Evolutionary conservation across 2,888 invertebrate species (phyloP).

Genomic region (Mermis nigrescens): DNA sequence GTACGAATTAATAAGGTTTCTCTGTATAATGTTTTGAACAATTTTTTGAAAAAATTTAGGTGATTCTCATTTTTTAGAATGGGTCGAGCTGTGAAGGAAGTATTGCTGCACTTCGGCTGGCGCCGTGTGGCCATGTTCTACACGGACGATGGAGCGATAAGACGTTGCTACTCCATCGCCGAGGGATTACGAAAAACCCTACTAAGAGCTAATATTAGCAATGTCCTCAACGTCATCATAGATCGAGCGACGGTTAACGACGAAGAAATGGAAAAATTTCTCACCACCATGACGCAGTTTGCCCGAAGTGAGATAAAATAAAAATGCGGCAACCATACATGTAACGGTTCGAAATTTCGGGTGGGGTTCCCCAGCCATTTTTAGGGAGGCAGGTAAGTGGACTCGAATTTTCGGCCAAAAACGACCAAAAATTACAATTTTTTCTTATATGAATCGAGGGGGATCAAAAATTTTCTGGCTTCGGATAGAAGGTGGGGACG

Average conservation of each 20-base stretch:
- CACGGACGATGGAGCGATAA: slow-evolving; percentile 1
- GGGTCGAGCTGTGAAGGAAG: slow-evolving; percentile 17
- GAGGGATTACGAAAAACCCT: slow-evolving; percentile 10
- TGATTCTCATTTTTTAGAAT: slow-evolving; percentile 14
- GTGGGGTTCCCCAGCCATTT: no score
- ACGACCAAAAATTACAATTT: no score
- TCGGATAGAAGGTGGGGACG: no score
- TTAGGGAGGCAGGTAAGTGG: no score
- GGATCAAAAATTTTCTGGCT: no score
- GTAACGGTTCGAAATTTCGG: no score
- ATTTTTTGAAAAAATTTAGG: no score
- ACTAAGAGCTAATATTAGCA: not conserved
- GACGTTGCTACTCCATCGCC: slow-evolving; percentile 8
- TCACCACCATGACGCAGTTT: not conserved
- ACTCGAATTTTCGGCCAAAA: no score
- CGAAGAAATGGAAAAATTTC: slow-evolving; percentile 9
- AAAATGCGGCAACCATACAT: not conserved
- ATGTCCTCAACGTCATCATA: slow-evolving; percentile 9
- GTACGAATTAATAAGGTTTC: no score
- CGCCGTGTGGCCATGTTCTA: slow-evolving; percentile 19
- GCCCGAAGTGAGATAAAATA: slow-evolving; percentile 4
- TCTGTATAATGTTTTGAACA: no score
- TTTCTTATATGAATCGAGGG: no score
- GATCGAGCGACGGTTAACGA: not conserved
- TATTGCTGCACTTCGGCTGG: slow-evolving; percentile 19